Percentiles rank a stretch among this genome's conserved stretches.
Conservation (phyloP, 2,888 invertebrate genomes). For the Aporophyla nigra region DNA sequence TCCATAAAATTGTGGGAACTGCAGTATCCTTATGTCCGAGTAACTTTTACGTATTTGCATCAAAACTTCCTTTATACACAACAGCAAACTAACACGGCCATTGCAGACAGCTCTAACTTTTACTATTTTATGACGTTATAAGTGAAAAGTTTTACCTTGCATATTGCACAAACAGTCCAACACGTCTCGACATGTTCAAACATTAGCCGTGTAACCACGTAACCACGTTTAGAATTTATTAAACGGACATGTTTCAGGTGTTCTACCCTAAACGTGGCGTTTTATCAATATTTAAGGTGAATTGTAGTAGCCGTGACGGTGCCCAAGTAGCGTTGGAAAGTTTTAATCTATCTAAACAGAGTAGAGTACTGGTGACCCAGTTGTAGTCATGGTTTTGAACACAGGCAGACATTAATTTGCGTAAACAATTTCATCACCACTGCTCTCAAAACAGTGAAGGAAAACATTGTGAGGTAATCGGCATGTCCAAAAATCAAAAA, state of each 20-base stretch:
- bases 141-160: conserved; percentile 26
- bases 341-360: background rate
- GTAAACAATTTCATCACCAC: too few relatives aligned
- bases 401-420: too few relatives aligned
- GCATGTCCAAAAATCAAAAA: too few relatives aligned
- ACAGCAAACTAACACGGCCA: conserved; percentile 18
- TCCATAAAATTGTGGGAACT: background rate
- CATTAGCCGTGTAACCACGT: conserved; percentile 26
- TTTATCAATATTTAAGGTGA: conserved; percentile 20
- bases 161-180: conserved; percentile 28
- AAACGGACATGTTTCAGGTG: conserved; percentile 9
- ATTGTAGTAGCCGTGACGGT: background rate
- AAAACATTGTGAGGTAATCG: too few relatives aligned
- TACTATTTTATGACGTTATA: conserved; percentile 32
- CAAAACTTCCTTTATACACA: background rate
- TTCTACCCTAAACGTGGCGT: background rate
- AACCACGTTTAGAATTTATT: conserved; percentile 20
- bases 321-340: background rate
- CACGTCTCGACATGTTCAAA: conserved; percentile 34
- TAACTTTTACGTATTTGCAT: background rate
- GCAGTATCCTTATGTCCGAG: too few relatives aligned
- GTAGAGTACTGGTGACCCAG: too few relatives aligned
- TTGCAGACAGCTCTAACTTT: conserved; percentile 24
- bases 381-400: too few relatives aligned
- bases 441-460: too few relatives aligned